Conservation (phyloP, 2,797 vertebrate species). For the Carapus acus region DNA sequence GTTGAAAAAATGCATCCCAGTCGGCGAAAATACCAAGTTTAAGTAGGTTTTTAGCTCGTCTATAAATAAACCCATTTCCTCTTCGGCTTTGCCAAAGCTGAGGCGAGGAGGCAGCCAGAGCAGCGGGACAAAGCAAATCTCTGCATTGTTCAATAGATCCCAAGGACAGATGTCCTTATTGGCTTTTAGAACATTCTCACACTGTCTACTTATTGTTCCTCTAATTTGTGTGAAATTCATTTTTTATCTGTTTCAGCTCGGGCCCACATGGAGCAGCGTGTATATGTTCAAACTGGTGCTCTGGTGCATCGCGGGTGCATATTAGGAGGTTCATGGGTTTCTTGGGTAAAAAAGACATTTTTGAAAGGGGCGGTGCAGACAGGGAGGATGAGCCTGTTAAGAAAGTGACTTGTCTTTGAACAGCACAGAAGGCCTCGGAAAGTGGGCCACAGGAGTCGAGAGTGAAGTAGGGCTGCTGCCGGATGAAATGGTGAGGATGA, state of each 20-base stretch:
- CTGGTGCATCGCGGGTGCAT: slow-evolving; percentile 3
- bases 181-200: slow-evolving; percentile 20
- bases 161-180: slow-evolving; percentile 25
- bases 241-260: not conserved
- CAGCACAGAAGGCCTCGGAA: slow-evolving; percentile 56
- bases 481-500: slow-evolving; percentile 65
- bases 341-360: slow-evolving; percentile 11
- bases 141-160: slow-evolving; percentile 35
- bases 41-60: slow-evolving; percentile 83
- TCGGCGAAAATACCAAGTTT: slow-evolving; percentile 61
- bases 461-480: slow-evolving; percentile 70
- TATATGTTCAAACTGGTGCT: slow-evolving; percentile 1
- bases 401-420: slow-evolving; percentile 66
- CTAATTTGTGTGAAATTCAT: not conserved
- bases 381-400: slow-evolving; percentile 35
- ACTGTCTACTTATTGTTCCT: not conserved
- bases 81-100: slow-evolving; percentile 57
- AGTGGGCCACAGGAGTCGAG: slow-evolving; percentile 68
- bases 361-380: slow-evolving; percentile 6
- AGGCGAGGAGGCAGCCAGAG: slow-evolving; percentile 49
- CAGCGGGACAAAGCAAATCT: slow-evolving; percentile 56
- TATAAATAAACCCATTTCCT: slow-evolving; percentile 74
- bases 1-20: slow-evolving; percentile 30
- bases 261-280: not conserved
- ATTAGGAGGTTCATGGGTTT: slow-evolving; percentile 7